Evolutionary conservation across 2,888 invertebrate genomes (phyloP).

Genomic region (Tetragonula carbonaria): DNA sequence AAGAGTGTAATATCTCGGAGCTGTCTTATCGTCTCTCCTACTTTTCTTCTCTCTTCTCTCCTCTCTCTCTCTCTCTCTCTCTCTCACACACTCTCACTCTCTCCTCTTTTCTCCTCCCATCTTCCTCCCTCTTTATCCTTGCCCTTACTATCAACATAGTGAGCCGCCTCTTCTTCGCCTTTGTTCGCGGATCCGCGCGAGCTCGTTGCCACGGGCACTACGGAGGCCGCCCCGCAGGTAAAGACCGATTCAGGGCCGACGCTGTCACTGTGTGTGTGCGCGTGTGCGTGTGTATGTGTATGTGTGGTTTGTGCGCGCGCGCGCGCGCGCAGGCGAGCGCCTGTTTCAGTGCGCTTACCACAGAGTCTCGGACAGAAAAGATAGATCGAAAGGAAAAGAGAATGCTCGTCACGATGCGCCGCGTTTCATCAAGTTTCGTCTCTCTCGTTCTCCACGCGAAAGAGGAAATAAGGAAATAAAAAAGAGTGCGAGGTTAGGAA

Average conservation of each 20-base stretch:
- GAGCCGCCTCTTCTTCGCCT: constrained; percentile 60
- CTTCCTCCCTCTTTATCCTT: constrained; percentile 30
- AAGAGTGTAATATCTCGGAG: constrained; percentile 49
- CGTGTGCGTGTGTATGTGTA: neutral
- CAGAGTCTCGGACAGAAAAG: constrained; percentile 29
- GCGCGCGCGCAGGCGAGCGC: neutral
- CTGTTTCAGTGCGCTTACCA: neutral
- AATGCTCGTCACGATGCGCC: constrained; percentile 34
- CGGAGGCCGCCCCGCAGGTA: constrained; percentile 62
- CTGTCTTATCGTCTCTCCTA: constrained; percentile 60
- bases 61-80: no score
- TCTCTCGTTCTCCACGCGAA: constrained; percentile 40
- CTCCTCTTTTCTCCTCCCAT: constrained; percentile 37
- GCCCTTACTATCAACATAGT: constrained; percentile 51
- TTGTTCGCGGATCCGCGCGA: constrained; percentile 66
- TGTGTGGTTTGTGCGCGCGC: neutral
- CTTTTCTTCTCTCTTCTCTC: constrained; percentile 25
- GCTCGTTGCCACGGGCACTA: constrained; percentile 66
- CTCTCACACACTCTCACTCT: no score
- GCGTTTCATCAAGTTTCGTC: constrained; percentile 45
- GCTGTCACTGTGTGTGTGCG: constrained; percentile 36
- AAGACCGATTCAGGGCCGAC: constrained; percentile 60
- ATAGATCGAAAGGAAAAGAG: constrained; percentile 30
- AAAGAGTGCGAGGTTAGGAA: constrained; percentile 51
- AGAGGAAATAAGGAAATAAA: constrained; percentile 38